phyloP scores from a whole-genome alignment of 2,888 invertebrate species.

The Anagyrus pseudococci region DNA sequence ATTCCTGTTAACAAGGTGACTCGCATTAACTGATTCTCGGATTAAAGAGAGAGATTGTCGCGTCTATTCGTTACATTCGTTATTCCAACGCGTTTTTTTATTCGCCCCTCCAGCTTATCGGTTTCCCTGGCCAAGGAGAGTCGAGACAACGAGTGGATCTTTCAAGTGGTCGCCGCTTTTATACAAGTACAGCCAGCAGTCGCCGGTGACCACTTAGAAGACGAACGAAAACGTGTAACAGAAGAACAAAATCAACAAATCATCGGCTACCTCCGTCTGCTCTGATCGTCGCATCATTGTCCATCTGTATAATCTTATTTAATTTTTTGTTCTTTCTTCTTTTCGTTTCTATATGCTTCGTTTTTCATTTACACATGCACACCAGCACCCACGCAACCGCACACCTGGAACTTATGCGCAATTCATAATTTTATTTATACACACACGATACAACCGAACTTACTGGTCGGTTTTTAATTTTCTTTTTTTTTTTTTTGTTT shows the following conservation, averaged over 20 bases:
- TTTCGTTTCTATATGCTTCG: no score
- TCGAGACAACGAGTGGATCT: conserved; percentile 8
- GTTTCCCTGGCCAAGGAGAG: conserved; percentile 10
- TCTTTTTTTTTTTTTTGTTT: no score
- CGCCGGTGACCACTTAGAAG: conserved; percentile 17
- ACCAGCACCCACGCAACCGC: no score
- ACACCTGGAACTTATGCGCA: conserved; percentile 2
- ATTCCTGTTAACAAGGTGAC: background rate
- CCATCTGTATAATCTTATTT: no score
- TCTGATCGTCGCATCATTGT: conserved; percentile 3
- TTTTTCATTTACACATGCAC: conserved; percentile 16
- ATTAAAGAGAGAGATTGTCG: background rate
- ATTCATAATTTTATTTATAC: conserved; percentile 21
- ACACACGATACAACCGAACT: conserved; percentile 8
- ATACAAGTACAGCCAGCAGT: background rate
- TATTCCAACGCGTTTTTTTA: background rate
- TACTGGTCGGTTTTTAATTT: no score
- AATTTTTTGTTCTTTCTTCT: no score
- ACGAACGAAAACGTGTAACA: no score
- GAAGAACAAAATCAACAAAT: conserved; percentile 8
- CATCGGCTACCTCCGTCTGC: background rate
- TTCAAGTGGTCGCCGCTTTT: conserved; percentile 16
- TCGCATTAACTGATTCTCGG: background rate
- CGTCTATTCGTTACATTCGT: background rate
- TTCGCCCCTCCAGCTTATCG: background rate